These are phyloP conservation scores for Ciconia boyciana DNA, from an alignment of 2,113 vertebrate species.

Conservation along the genomic window DNA sequence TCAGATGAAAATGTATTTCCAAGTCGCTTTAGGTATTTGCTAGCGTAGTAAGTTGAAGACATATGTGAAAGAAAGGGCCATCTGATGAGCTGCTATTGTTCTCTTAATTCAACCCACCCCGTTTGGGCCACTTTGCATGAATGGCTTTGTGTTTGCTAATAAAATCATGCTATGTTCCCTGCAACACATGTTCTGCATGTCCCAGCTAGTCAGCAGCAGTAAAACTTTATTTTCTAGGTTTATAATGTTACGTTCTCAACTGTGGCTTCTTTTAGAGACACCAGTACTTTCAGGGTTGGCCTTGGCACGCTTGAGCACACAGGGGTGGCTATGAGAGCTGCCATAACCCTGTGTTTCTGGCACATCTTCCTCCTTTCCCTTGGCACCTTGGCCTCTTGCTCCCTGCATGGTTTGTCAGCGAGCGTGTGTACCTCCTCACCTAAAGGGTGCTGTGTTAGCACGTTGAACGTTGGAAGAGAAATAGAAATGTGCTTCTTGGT, in stretches of 20 bases:
- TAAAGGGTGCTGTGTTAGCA: neutral
- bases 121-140: conserved; percentile 13
- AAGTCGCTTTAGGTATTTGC: conserved; percentile 16
- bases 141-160: conserved; percentile 57
- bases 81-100: conserved; percentile 62
- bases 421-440: neutral
- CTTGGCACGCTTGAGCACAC: neutral
- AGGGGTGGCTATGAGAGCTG: neutral
- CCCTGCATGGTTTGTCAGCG: fast-evolving
- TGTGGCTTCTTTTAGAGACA: neutral
- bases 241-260: conserved; percentile 1
- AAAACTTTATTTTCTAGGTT: conserved; percentile 40
- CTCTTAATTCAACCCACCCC: conserved; percentile 57
- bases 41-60: neutral
- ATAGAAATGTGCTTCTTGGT: neutral
- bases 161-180: conserved; percentile 36
- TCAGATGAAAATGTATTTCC: conserved; percentile 13
- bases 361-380: neutral
- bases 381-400: neutral
- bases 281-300: neutral
- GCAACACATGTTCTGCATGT: conserved; percentile 42
- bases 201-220: conserved; percentile 34
- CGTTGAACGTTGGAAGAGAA: fast-evolving
- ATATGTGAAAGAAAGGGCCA: conserved; percentile 21
- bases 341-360: neutral